These are phyloP conservation scores for Montifringilla adamsi DNA, from an alignment of 2,113 vertebrate species.

Conservation along the genomic window DNA sequence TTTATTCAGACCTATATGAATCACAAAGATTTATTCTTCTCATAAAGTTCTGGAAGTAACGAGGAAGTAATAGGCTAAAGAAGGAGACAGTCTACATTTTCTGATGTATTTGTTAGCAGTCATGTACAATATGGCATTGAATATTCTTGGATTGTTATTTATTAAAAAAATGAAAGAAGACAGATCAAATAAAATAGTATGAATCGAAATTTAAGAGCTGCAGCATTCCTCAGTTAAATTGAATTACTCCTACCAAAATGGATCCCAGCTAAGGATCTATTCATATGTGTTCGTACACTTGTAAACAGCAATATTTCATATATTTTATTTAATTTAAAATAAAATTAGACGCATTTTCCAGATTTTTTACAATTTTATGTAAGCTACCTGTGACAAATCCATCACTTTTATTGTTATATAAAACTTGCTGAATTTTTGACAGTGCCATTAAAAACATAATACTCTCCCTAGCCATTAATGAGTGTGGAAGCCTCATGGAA, in stretches of 20 bases:
- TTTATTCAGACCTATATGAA: constrained; percentile 8
- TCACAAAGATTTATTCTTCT: constrained; percentile 15
- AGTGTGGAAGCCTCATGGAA: background rate
- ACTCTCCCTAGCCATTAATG: background rate
- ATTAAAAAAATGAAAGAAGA: background rate
- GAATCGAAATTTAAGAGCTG: background rate
- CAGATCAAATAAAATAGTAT: background rate
- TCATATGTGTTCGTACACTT: background rate
- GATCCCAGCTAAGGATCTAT: background rate
- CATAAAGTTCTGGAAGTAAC: constrained; percentile 26
- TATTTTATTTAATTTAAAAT: background rate
- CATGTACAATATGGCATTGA: background rate
- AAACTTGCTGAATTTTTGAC: background rate
- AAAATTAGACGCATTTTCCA: background rate
- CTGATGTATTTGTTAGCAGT: background rate
- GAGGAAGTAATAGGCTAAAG: background rate
- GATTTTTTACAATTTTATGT: background rate
- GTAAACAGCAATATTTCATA: background rate
- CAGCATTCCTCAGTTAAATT: background rate
- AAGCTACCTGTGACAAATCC: background rate
- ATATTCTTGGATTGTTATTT: background rate
- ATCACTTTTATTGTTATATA: background rate
- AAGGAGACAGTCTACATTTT: background rate
- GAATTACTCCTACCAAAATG: background rate
- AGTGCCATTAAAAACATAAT: background rate